Percentiles rank a stretch among this genome's conserved stretches.
Evolutionary conservation across 2,888 invertebrate genomes (phyloP).

Genomic region (Drosophila birchii): DNA sequence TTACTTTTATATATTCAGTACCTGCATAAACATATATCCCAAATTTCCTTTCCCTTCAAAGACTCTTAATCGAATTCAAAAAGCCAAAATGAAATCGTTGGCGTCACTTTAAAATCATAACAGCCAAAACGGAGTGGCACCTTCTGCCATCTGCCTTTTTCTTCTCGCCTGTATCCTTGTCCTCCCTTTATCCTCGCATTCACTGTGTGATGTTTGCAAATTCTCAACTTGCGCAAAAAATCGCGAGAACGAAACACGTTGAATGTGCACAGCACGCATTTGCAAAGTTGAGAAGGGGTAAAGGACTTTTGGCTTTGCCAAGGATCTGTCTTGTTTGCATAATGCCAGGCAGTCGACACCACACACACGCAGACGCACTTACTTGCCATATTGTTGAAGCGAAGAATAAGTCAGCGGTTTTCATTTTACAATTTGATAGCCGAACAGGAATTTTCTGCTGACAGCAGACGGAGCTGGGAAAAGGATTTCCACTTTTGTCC

Average conservation of each 20-base stretch:
- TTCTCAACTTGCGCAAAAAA: conserved; percentile 41
- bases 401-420: conserved; percentile 64
- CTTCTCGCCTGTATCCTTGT: too few species aligned
- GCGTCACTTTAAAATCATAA: conserved; percentile 39
- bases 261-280: conserved; percentile 33
- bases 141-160: conserved; percentile 9
- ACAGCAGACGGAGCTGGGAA: conserved; percentile 60
- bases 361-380: conserved; percentile 5
- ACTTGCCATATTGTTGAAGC: conserved; percentile 1
- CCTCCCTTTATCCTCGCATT: background rate
- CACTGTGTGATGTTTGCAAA: conserved; percentile 38
- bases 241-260: conserved; percentile 36
- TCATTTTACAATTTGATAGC: conserved; percentile 72
- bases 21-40: background rate
- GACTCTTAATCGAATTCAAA: background rate
- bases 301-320: conserved; percentile 20
- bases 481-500: conserved; percentile 63
- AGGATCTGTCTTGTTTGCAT: conserved; percentile 49
- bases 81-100: conserved; percentile 19
- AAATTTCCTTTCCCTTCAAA: background rate
- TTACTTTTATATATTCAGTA: background rate
- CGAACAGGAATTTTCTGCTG: conserved; percentile 66
- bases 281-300: conserved; percentile 10
- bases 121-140: conserved; percentile 26
- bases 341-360: conserved; percentile 47